Percentiles rank a stretch among this genome's conserved stretches.
Conservation (phyloP, 2,888 invertebrate genomes). For the Griposia aprilina region DNA sequence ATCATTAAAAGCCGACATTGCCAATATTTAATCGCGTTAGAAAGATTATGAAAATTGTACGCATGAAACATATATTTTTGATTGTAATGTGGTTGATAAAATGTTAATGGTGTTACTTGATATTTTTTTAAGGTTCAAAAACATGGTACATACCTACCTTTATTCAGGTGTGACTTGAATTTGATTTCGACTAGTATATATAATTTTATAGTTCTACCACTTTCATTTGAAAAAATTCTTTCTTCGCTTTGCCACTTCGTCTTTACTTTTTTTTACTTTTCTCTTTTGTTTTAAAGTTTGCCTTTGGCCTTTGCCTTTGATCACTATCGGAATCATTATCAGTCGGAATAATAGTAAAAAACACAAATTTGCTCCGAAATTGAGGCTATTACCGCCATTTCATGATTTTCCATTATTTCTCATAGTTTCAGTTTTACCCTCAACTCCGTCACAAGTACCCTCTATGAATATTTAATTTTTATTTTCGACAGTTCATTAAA, state of each 20-base stretch:
- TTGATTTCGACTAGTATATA: not conserved
- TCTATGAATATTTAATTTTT: not conserved
- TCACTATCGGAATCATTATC: constrained; percentile 16
- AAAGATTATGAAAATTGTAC: constrained; percentile 1
- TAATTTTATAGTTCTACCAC: not conserved
- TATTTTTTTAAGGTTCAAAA: not conserved
- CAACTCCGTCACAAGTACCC: not conserved
- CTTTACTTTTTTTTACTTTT: not conserved
- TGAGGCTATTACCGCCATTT: constrained; percentile 3
- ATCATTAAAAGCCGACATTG: constrained; percentile 10
- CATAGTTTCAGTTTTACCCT: not conserved
- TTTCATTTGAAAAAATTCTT: not conserved
- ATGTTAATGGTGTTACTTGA: not conserved
- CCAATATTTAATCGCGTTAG: constrained; percentile 18
- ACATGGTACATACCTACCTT: too few relatives aligned
- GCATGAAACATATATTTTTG: not conserved
- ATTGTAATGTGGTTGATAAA: constrained; percentile 13
- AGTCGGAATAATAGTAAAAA: constrained; percentile 12
- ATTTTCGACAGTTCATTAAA: not conserved
- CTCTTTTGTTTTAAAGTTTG: constrained; percentile 4
- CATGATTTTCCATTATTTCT: constrained; percentile 5
- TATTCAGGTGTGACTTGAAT: not conserved
- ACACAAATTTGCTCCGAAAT: not conserved
- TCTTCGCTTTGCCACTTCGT: not conserved
- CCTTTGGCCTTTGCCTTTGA: constrained; percentile 23